Evolutionary conservation across 1,140 invertebrate genomes (phyloP), one percentile per base, ranked within the genome.

Genomic region (Oncopodura yosiiana): DNA sequence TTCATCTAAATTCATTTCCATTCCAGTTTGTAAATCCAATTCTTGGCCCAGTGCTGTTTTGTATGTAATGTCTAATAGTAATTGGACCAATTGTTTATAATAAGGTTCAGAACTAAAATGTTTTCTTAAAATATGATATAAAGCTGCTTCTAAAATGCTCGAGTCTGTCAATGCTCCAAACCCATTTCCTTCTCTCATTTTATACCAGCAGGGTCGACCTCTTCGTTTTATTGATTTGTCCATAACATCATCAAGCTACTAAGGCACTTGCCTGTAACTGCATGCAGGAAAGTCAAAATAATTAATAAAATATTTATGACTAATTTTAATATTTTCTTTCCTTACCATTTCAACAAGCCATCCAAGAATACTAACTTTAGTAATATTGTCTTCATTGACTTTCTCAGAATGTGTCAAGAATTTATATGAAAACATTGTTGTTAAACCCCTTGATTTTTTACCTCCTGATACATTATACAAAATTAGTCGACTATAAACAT

Each of bases 151-250:
- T n/a, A 98, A 66, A 41, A 94, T 75, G 4, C 88, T 65, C 2
- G 81, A 80, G 70, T 98, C 94, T 72, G 95, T 96, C 37, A 94
- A 78, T 11, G 89, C 93, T 3, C 73, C 75, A 1, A 88, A 62
- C 1, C 90, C 92, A 34, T 94, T 80, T 50, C 81, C 77, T 8
- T 87, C 79, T 56, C 82, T 73, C 51, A 75, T 75, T n/a, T n/a
- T n/a, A 73, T 94, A 86, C 94, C 94, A 98, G 70, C 90, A 93
- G 0, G 81, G 81, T 57, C 84, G 78, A 21, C 90, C 89, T 53
- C 93, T 77, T 16, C 94, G 74, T 30, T 79, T 83, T 55, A 78
- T 71, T n/a, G 86, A 84, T 18, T 77, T 70, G 69, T 97, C 93
- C 81, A 95, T 90, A 12, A 97, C 81, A 70, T 98, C 94, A 72